These are phyloP conservation scores for Lycaena phlaeas DNA, from an alignment of 2,888 invertebrate species.

Conservation along the genomic window DNA sequence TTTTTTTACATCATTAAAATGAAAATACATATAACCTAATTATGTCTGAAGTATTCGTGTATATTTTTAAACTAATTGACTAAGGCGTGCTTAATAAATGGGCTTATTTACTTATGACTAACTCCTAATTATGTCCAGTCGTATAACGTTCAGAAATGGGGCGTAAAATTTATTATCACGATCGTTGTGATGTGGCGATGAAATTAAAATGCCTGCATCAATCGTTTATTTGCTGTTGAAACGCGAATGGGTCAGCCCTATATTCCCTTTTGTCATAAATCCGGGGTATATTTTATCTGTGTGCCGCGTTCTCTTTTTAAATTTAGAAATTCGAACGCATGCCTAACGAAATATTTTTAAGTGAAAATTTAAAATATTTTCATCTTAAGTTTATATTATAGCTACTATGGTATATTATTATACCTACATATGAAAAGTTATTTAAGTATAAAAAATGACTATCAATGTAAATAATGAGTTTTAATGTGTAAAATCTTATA, in stretches of 20 bases:
- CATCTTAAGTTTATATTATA: too few species aligned
- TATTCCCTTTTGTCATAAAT: conserved; percentile 1
- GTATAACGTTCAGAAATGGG: conserved; percentile 14
- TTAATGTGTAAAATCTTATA: too few species aligned
- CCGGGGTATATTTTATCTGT: not conserved
- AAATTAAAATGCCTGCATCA: conserved; percentile 7
- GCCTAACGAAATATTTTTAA: too few species aligned
- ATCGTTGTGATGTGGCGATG: conserved; percentile 4
- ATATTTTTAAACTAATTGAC: conserved; percentile 9
- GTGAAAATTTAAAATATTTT: too few species aligned
- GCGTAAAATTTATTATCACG: conserved; percentile 19
- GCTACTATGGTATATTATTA: too few species aligned
- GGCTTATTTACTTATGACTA: conserved; percentile 16
- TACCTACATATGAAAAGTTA: too few species aligned
- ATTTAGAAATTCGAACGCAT: too few species aligned
- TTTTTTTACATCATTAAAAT: too few species aligned
- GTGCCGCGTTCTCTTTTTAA: not conserved
- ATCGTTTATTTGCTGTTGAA: conserved; percentile 7
- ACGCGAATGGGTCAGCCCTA: conserved; percentile 6
- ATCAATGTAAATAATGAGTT: too few species aligned
- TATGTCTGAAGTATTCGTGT: not conserved
- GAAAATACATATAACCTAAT: not conserved
- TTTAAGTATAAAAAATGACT: too few species aligned
- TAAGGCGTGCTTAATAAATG: conserved; percentile 10
- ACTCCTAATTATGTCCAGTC: conserved; percentile 17